phyloP scores from a whole-genome alignment of 2,888 invertebrate species.

The Incurvaria masculella region DNA sequence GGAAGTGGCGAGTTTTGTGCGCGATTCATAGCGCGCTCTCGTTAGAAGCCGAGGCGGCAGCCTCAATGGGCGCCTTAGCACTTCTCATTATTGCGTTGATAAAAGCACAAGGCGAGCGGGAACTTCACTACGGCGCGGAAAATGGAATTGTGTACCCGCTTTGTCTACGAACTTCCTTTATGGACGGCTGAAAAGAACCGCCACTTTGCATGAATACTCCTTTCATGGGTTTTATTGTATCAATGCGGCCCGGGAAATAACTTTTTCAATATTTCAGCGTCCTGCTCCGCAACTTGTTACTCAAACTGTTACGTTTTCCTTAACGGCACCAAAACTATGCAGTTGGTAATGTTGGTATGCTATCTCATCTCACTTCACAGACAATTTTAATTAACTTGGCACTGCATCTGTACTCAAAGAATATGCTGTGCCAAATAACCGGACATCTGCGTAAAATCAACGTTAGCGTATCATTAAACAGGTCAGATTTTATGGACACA shows the following conservation, averaged over 20 bases:
- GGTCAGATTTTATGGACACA: too few relatives aligned
- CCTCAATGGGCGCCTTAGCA: constrained; percentile 50
- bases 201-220: neutral
- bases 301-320: too few relatives aligned
- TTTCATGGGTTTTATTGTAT: neutral
- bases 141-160: constrained; percentile 51
- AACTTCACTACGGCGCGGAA: constrained; percentile 41
- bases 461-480: too few relatives aligned
- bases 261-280: neutral
- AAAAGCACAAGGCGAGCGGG: constrained; percentile 48
- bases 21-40: constrained; percentile 51
- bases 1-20: constrained; percentile 50
- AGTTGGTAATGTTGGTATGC: too few relatives aligned
- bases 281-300: too few relatives aligned
- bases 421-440: too few relatives aligned
- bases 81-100: constrained; percentile 57
- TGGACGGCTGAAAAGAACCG: neutral
- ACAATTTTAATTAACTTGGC: too few relatives aligned
- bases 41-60: constrained; percentile 37
- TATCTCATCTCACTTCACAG: too few relatives aligned
- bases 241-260: neutral
- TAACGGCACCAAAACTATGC: too few relatives aligned
- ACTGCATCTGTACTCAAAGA: too few relatives aligned
- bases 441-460: too few relatives aligned
- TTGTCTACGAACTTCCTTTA: constrained; percentile 23